Percentiles rank a stretch among this genome's conserved stretches.
phyloP scores from a whole-genome alignment of 2,113 vertebrate genomes.

The Salvator merianae region DNA sequence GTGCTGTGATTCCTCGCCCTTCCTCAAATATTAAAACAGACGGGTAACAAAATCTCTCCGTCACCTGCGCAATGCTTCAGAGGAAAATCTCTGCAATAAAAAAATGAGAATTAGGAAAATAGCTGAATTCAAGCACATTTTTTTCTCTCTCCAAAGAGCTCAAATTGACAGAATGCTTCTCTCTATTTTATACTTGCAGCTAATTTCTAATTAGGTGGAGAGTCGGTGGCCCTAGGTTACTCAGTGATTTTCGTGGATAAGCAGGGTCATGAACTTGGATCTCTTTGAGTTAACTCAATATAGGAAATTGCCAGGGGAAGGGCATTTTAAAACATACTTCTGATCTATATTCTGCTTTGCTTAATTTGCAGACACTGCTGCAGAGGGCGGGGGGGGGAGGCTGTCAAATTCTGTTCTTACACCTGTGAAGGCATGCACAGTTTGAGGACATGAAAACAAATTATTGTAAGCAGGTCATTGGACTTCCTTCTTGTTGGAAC shows the following conservation, averaged over 20 bases:
- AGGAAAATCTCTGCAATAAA: background rate
- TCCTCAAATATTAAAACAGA: no score
- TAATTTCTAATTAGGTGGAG: background rate
- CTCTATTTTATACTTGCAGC: background rate
- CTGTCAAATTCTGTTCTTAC: background rate
- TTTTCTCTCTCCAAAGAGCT: background rate
- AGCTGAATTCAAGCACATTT: background rate
- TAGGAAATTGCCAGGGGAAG: background rate
- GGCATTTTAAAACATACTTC: background rate
- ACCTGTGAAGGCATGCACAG: background rate
- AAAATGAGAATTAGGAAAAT: background rate
- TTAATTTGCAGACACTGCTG: background rate
- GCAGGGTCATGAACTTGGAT: background rate
- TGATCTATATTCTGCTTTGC: background rate
- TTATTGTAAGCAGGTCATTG: background rate
- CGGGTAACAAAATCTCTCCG: background rate
- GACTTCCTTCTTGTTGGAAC: background rate
- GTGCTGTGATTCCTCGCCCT: no score
- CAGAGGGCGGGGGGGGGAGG: background rate
- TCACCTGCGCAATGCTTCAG: background rate
- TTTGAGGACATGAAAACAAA: background rate
- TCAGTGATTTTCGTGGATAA: background rate
- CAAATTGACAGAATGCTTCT: background rate
- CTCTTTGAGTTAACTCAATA: background rate
- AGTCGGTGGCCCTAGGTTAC: background rate